Base-by-base conservation (phyloP, 1,140 invertebrate species). In the Ptiloglossa arizonensis region DNA sequence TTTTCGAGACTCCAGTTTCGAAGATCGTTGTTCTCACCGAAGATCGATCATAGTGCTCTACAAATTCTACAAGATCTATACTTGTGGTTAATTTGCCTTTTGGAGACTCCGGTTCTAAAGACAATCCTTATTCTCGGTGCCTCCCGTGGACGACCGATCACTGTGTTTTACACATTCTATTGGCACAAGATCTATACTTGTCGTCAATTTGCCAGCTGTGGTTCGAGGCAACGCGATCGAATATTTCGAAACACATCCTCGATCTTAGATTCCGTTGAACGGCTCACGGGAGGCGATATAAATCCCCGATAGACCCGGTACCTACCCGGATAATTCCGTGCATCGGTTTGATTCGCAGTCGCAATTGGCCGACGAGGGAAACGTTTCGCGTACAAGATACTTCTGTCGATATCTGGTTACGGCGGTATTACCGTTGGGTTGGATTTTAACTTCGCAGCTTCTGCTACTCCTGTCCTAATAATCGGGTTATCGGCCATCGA, bases 401-500 rank as follows among this genome's bases (percentile, higher is more conserved):
- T 66, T 56, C 62, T 44, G 35, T 52, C 54, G 41, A 59, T 69
- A 19, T 5, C 41, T 59, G 15, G 66, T 69, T 59, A 52, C 64
- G 8, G 19, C 27, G 15, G 29, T 11, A 59, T 41, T 50, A 60
- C 48, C 56, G 67, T 35, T 41, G 24, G 22, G 17, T 17, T 32
- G 46, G 24, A n/a, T 71, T 77, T 77, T 54, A 46, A 63, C 57
- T 71, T 62, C 46, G 67, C 44, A 70, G 54, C 67, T 44, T 41
- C 41, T 22, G 74, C 35, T 67, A 35, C 62, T 32, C 24, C 75
- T 54, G 72, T 68, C 72, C 56, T 68, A 68, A 80, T 80, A 80
- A 80, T 80, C 71, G 64, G 71, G 63, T 80, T 80, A 80, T 80
- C 72, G 78, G 62, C 19, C 54, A 68, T 75, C 75, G 68, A 77